These are phyloP conservation scores for Poeciliopsis turneri DNA, from an alignment of 2,797 vertebrate species.

Conservation along the genomic window DNA sequence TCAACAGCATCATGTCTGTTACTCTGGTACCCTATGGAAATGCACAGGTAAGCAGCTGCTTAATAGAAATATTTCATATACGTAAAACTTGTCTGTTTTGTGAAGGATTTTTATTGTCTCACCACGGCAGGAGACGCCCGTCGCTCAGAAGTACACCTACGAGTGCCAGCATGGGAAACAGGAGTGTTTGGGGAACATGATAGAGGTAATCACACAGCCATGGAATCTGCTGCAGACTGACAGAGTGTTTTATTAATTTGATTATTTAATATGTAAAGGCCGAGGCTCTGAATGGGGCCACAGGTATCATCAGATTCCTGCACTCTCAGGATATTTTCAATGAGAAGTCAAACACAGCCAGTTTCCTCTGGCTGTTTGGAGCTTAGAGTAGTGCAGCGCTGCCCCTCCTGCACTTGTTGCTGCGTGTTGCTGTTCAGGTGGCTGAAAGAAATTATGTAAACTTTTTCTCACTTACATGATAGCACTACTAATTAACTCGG, in stretches of 20 bases:
- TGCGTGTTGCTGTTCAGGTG: neutral
- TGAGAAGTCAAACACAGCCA: neutral
- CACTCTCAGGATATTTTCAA: neutral
- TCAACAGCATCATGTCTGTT: conserved; percentile 79
- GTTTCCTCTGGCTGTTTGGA: neutral
- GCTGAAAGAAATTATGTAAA: neutral
- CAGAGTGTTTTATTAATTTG: neutral
- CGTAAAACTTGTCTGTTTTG: neutral
- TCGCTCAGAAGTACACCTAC: conserved; percentile 78
- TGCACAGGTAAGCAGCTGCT: conserved; percentile 78
- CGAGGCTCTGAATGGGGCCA: neutral
- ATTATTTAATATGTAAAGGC: neutral
- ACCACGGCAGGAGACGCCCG: conserved; percentile 78
- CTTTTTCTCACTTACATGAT: neutral
- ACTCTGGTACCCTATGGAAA: conserved; percentile 93
- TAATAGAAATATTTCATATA: neutral
- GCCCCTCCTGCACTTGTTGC: too few relatives aligned
- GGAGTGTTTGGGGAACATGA: conserved; percentile 92
- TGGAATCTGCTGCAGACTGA: neutral
- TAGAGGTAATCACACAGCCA: conserved; percentile 81
- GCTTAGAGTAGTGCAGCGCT: too few relatives aligned
- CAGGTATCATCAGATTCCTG: neutral
- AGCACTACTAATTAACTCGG: neutral
- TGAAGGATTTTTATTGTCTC: conserved; percentile 2
- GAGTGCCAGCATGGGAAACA: conserved; percentile 88